Evolutionary conservation across 2,797 vertebrate species (phyloP).

Genomic region (Pipistrellus nathusii): DNA sequence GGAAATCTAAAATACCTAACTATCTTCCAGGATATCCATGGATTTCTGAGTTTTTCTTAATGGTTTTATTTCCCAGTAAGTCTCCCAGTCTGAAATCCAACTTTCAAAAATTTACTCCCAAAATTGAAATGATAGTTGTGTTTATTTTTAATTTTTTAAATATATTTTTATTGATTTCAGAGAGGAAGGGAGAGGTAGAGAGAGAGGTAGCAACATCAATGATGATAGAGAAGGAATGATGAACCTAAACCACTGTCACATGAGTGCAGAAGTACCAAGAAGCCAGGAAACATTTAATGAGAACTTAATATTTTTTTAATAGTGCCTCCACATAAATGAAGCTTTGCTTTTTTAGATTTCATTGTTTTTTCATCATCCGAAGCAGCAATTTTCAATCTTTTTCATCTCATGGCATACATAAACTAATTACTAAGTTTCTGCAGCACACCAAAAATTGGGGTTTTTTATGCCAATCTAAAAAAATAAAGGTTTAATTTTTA

Average conservation of each 20-base stretch:
- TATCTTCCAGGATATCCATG: not conserved
- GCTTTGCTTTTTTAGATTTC: not conserved
- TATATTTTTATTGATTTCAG: too few relatives aligned
- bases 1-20: not conserved
- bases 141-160: too few relatives aligned
- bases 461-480: not conserved
- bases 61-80: conserved; percentile 38
- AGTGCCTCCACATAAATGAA: not conserved
- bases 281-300: not conserved
- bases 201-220: too few relatives aligned
- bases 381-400: not conserved
- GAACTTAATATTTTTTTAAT: not conserved
- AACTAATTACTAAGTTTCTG: not conserved
- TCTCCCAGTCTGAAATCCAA: not conserved
- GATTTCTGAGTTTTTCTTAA: conserved; percentile 22
- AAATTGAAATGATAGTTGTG: not conserved
- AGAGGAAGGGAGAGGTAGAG: too few relatives aligned
- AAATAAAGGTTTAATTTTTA: not conserved
- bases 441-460: not conserved
- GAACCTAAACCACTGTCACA: too few relatives aligned
- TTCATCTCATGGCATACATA: not conserved
- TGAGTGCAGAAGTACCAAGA: not conserved
- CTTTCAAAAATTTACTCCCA: not conserved
- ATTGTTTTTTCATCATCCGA: not conserved
- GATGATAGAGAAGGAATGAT: too few relatives aligned